Percentiles rank a stretch among this genome's conserved stretches.
Conservation (phyloP, 2,888 invertebrate genomes). For the Antheraea yamamai region DNA sequence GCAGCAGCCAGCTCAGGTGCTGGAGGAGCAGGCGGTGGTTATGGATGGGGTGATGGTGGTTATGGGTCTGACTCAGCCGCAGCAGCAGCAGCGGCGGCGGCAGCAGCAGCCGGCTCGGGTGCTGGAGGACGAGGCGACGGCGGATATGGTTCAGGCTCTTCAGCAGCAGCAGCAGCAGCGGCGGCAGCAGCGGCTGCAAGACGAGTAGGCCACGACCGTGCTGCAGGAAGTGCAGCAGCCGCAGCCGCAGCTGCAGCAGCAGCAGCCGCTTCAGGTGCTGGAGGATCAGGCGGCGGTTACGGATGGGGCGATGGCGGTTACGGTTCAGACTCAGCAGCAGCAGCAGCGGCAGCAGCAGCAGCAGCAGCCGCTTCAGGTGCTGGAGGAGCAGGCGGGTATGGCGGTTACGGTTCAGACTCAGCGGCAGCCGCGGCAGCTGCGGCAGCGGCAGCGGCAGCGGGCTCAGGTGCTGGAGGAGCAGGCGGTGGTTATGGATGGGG, state of each 20-base stretch:
- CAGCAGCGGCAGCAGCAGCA: constrained; percentile 15
- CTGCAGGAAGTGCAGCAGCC: not conserved
- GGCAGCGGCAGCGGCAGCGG: constrained; percentile 11
- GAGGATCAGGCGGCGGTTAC: no score
- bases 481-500: constrained; percentile 11
- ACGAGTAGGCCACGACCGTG: not conserved
- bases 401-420: constrained; percentile 13
- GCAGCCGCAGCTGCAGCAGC: not conserved
- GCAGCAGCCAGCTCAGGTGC: not conserved
- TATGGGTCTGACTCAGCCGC: constrained; percentile 11
- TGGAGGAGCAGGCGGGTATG: no score
- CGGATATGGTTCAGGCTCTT: not conserved
- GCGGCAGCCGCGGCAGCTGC: no score
- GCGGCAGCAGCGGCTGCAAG: constrained; percentile 21
- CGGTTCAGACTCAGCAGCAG: constrained; percentile 17
- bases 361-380: not conserved
- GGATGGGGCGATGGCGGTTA: not conserved
- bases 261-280: no score
- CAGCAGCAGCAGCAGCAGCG: constrained; percentile 18
- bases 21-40: not conserved
- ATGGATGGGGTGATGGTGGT: not conserved
- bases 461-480: not conserved
- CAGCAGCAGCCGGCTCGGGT: constrained; percentile 15
- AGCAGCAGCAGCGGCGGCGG: not conserved
- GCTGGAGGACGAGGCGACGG: not conserved